These are phyloP conservation scores for Chalcosyrphus nemorum DNA, from an alignment of 2,888 invertebrate species.

Conservation along the genomic window DNA sequence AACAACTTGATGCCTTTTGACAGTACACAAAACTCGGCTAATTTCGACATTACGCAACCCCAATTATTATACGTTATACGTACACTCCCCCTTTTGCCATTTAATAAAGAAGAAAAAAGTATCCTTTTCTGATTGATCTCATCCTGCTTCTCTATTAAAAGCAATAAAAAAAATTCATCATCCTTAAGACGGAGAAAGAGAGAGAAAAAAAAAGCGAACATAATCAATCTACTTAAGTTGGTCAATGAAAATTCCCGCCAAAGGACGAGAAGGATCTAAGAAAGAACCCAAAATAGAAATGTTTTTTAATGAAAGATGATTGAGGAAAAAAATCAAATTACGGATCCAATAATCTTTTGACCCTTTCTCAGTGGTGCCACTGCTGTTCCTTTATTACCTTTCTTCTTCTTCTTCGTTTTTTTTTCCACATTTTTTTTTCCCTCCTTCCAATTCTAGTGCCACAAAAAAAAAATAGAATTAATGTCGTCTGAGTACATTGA, in stretches of 20 bases:
- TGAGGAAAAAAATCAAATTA: constrained; percentile 13
- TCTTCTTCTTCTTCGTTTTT: no score
- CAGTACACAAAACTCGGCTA: background rate
- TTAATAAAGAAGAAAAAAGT: background rate
- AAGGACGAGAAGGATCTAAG: background rate
- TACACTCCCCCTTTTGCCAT: background rate
- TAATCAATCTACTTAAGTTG: background rate
- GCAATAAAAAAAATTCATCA: background rate
- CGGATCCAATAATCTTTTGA: constrained; percentile 5
- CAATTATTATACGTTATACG: background rate
- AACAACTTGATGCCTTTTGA: background rate
- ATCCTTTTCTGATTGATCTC: background rate
- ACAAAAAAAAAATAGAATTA: constrained; percentile 5
- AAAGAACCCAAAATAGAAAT: background rate
- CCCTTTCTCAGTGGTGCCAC: background rate
- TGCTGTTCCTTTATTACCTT: background rate
- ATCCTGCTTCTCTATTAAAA: background rate
- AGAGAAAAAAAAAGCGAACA: no score
- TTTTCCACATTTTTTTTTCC: background rate
- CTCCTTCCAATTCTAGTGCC: background rate
- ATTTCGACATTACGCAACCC: background rate
- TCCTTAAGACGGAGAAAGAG: background rate
- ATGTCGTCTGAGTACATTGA: constrained; percentile 20
- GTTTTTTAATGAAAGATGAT: constrained; percentile 8
- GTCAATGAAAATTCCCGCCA: background rate